Conservation (phyloP, 2,797 vertebrate species). For the Muscicapa striata region DNA sequence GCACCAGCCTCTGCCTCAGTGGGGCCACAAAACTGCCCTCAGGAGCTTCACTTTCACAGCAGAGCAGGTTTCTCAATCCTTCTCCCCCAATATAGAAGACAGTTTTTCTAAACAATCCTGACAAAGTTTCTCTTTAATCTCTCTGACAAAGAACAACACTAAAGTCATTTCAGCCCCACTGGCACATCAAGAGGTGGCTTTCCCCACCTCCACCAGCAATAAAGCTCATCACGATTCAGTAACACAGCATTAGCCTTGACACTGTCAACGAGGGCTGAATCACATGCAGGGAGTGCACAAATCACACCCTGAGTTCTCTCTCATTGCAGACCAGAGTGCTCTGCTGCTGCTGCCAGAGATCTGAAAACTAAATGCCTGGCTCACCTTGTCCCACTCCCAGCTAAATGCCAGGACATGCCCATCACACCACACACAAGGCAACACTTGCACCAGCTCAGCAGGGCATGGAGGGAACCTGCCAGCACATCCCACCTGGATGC, state of each 20-base stretch:
- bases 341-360: not conserved
- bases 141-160: not conserved
- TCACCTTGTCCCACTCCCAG: not conserved
- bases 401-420: not conserved
- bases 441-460: not conserved
- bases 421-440: not conserved
- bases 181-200: not conserved
- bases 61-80: not conserved
- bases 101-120: not conserved
- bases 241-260: not conserved
- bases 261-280: not conserved
- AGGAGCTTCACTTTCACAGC: not conserved
- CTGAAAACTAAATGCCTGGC: not conserved
- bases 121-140: not conserved
- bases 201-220: not conserved
- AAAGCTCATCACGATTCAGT: not conserved
- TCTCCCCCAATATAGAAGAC: accelerated
- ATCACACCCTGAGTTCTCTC: not conserved
- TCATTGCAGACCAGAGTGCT: not conserved
- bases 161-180: not conserved
- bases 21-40: accelerated
- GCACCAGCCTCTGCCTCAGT: not conserved
- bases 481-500: not conserved
- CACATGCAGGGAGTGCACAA: not conserved
- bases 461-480: not conserved